Evolutionary conservation across 2,797 vertebrate species (phyloP).

Genomic region (Catostomus latipinnis): DNA sequence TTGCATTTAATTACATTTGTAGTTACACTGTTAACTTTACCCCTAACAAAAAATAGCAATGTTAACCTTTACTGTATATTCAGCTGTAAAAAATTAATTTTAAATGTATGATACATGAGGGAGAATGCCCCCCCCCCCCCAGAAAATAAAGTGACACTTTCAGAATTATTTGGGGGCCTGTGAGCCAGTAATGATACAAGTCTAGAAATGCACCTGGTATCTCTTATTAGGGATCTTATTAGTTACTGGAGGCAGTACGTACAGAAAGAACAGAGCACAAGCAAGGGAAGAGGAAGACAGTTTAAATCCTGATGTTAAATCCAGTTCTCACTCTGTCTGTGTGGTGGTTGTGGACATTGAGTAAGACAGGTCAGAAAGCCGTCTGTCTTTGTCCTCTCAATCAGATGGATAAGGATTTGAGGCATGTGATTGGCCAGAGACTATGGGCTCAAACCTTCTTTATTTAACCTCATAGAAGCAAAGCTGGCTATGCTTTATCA

Average conservation of each 20-base stretch:
- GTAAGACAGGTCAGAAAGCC: background rate
- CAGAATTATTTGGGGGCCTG: no score
- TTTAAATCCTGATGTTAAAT: background rate
- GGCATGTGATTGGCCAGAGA: slow-evolving; percentile 34
- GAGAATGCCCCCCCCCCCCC: no score
- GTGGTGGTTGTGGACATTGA: slow-evolving; percentile 5
- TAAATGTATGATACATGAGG: no score
- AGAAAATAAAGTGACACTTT: no score
- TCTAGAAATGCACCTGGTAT: no score
- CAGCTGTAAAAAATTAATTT: no score
- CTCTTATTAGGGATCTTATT: no score
- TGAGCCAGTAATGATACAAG: no score
- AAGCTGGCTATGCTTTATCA: background rate
- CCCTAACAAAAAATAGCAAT: no score
- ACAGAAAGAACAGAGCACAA: slow-evolving; percentile 24
- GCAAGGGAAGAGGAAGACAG: slow-evolving; percentile 14
- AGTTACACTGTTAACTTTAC: no score
- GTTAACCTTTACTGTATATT: no score
- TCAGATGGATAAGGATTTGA: slow-evolving; percentile 38
- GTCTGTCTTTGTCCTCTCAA: slow-evolving; percentile 26
- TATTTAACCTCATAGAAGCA: background rate
- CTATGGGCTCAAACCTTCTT: slow-evolving; percentile 12
- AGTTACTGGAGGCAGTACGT: slow-evolving; percentile 35
- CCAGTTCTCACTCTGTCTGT: background rate
- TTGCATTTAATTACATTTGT: no score